Evolutionary conservation across 2,113 vertebrate genomes (phyloP).

Genomic region (Sminthopsis crassicaudata): DNA sequence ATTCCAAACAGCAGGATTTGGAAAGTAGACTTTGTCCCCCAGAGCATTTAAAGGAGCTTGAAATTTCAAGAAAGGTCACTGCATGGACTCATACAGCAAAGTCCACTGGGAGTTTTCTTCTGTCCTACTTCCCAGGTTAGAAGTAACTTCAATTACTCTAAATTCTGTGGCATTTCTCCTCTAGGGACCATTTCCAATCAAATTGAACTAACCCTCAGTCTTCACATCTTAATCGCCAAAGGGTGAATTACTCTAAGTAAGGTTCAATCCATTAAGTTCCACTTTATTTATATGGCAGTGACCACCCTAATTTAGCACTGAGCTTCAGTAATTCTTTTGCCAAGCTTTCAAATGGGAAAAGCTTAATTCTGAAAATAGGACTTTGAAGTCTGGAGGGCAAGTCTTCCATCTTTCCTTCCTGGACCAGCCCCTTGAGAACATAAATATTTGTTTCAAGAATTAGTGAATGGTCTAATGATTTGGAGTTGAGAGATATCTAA

Average conservation of each 20-base stretch:
- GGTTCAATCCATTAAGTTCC: conserved; percentile 12
- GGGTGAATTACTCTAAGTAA: conserved; percentile 22
- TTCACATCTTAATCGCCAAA: background rate
- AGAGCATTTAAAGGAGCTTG: background rate
- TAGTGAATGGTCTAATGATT: background rate
- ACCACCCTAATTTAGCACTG: background rate
- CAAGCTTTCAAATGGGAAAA: conserved; percentile 10
- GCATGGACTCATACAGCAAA: background rate
- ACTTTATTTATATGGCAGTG: background rate
- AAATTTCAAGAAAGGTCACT: background rate
- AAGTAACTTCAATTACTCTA: background rate
- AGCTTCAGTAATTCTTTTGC: background rate
- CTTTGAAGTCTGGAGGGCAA: background rate
- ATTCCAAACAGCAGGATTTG: background rate
- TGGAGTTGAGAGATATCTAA: background rate
- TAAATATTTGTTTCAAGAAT: background rate
- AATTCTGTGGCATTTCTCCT: background rate
- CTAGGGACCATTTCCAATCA: background rate
- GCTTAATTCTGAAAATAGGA: background rate
- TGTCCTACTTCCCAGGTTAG: background rate
- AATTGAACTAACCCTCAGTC: background rate
- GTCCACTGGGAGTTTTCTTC: background rate
- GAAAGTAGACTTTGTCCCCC: background rate
- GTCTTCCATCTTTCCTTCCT: background rate
- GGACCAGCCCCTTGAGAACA: background rate